Evolutionary conservation across 2,113 vertebrate species (phyloP).

Genomic region (Gallinago media): DNA sequence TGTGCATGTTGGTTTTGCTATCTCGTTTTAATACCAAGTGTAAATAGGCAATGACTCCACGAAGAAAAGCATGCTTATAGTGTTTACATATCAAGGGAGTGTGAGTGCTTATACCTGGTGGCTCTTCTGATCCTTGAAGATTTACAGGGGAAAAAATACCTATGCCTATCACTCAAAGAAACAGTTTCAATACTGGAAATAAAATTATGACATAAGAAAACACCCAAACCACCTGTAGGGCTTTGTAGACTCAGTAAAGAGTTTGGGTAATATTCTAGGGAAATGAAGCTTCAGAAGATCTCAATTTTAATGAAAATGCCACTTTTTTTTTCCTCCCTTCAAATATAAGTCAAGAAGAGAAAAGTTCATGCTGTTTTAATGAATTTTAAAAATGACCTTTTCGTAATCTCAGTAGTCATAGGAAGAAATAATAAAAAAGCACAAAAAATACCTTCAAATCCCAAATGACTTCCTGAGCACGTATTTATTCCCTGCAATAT

Average conservation of each 20-base stretch:
- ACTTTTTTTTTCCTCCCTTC: not conserved
- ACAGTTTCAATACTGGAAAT: not conserved
- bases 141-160: not conserved
- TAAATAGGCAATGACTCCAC: not conserved
- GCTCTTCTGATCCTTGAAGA: not conserved
- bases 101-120: not conserved
- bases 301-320: not conserved
- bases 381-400: conserved; percentile 15
- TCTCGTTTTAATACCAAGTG: not conserved
- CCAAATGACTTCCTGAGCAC: not conserved
- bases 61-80: not conserved
- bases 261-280: not conserved
- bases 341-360: not conserved
- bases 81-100: not conserved
- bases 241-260: not conserved
- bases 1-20: rapidly evolving
- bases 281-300: not conserved
- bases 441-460: not conserved
- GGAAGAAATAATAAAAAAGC: not conserved
- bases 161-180: not conserved
- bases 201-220: not conserved
- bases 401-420: not conserved
- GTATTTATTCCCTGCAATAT: conserved; percentile 2
- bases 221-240: not conserved
- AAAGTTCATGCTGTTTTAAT: not conserved